phyloP scores from a whole-genome alignment of 2,113 vertebrate genomes.

The Lanius collurio region DNA sequence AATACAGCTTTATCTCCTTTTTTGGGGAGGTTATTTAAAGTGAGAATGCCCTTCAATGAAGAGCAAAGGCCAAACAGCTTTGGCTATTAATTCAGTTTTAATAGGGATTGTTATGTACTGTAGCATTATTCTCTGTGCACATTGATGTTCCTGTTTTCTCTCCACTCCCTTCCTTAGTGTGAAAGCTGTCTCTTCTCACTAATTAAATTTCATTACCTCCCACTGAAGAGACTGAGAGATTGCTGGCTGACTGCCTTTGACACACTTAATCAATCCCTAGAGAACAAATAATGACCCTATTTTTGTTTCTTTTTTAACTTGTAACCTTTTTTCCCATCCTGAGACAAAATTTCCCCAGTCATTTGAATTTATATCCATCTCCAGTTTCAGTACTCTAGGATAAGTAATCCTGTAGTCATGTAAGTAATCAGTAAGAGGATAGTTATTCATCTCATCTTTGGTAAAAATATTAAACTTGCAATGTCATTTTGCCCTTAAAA shows the following conservation, averaged over 20 bases:
- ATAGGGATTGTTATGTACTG: constrained; percentile 45
- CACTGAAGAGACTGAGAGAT: constrained; percentile 65
- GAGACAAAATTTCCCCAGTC: neutral
- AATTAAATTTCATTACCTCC: constrained; percentile 78
- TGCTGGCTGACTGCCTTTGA: constrained; percentile 55
- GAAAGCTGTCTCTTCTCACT: constrained; percentile 68
- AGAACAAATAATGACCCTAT: constrained; percentile 51
- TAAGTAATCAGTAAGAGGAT: neutral
- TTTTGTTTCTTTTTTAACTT: constrained; percentile 18
- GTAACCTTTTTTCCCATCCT: neutral
- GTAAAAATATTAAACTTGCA: neutral
- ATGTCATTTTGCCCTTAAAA: constrained; percentile 10
- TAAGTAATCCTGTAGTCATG: neutral
- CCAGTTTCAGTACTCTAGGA: neutral
- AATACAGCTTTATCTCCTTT: neutral
- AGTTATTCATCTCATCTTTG: neutral
- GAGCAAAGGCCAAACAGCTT: constrained; percentile 34
- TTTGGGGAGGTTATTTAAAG: constrained; percentile 37
- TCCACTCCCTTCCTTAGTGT: constrained; percentile 32
- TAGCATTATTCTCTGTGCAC: constrained; percentile 16
- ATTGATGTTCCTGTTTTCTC: constrained; percentile 40
- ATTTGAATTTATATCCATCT: neutral
- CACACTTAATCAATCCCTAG: constrained; percentile 59
- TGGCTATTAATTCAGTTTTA: constrained; percentile 62
- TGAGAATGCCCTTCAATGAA: constrained; percentile 14